Evolutionary conservation across 2,113 vertebrate genomes (phyloP).

Genomic region (Columba livia): DNA sequence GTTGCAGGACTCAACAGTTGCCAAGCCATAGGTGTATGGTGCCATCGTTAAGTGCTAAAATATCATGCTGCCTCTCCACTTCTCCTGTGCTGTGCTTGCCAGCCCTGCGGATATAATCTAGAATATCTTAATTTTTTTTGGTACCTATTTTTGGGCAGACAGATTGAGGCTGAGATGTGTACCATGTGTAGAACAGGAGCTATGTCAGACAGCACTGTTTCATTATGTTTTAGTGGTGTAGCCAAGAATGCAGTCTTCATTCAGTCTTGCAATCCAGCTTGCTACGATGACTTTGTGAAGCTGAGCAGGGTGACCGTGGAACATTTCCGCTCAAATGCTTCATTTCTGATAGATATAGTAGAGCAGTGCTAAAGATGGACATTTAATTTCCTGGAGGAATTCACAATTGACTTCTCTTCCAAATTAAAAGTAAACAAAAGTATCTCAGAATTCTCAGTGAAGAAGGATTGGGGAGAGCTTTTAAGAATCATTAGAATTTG

Average conservation of each 20-base stretch:
- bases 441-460: neutral
- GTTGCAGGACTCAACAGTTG: neutral
- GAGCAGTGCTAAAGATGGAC: neutral
- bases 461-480: neutral
- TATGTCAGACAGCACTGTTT: slow-evolving; percentile 31
- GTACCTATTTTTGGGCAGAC: slow-evolving; percentile 8
- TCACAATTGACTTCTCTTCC: neutral
- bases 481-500: neutral
- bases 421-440: slow-evolving; percentile 4
- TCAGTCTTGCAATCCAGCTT: neutral
- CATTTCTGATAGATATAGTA: neutral
- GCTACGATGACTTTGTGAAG: neutral
- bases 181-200: neutral
- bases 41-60: neutral
- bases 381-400: slow-evolving; percentile 17
- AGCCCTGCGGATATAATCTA: neutral
- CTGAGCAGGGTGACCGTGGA: neutral
- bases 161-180: slow-evolving; percentile 9
- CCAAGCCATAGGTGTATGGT: neutral
- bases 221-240: neutral
- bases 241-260: slow-evolving; percentile 16
- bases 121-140: neutral
- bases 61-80: neutral
- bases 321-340: neutral
- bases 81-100: neutral